phyloP scores from a whole-genome alignment of 1,140 invertebrate species.

The Neodiprion pinetum region DNA sequence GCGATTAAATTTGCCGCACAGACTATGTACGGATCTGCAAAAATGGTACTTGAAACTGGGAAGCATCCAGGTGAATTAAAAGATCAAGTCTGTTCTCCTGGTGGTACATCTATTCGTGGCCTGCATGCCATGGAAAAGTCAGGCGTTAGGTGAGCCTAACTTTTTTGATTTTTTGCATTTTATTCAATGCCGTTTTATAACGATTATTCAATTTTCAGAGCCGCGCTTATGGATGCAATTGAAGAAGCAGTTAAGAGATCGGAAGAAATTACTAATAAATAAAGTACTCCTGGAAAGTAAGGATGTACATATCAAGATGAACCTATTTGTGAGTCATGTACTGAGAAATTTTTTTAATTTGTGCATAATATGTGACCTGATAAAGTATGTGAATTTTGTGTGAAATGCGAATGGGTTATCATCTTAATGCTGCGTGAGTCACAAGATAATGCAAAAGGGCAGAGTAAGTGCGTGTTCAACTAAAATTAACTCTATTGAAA shows the following conservation, averaged over 20 bases:
- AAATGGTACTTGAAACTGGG: conserved; percentile 80
- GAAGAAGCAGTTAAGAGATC: conserved; percentile 66
- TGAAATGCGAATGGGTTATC: too few relatives aligned
- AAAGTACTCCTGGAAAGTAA: conserved; percentile 21
- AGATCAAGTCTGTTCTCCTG: conserved; percentile 90
- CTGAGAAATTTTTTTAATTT: too few relatives aligned
- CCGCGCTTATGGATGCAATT: conserved; percentile 70
- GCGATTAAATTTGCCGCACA: conserved; percentile 82
- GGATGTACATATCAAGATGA: too few relatives aligned
- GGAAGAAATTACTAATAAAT: conserved; percentile 59
- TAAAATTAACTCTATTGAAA: too few relatives aligned
- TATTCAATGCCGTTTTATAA: conserved; percentile 14
- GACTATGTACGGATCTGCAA: conserved; percentile 79
- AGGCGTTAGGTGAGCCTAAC: conserved; percentile 70
- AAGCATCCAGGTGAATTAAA: conserved; percentile 82
- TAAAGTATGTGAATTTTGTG: too few relatives aligned
- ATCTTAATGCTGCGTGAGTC: too few relatives aligned
- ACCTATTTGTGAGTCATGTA: too few relatives aligned
- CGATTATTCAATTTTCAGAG: conserved; percentile 58
- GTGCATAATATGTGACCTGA: too few relatives aligned
- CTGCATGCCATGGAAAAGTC: conserved; percentile 84
- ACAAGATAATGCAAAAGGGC: too few relatives aligned
- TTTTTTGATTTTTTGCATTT: background rate
- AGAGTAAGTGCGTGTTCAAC: too few relatives aligned
- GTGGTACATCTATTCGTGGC: conserved; percentile 86